Conservation (phyloP, 2,113 vertebrate genomes). For the Sclerurus mexicanus region DNA sequence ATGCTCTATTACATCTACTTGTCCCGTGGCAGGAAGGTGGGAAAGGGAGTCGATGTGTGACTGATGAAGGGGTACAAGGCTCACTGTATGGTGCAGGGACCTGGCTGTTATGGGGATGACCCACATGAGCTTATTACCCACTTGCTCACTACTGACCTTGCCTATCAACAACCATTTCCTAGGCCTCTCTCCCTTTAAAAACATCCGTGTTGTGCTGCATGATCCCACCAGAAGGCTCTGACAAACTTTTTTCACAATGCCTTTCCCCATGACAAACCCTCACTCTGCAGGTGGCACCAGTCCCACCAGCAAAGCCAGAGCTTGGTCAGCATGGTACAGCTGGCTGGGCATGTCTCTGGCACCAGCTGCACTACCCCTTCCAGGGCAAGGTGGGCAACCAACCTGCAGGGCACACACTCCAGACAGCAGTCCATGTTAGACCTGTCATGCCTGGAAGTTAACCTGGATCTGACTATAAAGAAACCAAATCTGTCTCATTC, state of each 20-base stretch:
- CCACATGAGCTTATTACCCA: not conserved
- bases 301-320: not conserved
- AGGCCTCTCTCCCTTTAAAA: not conserved
- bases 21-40: not conserved
- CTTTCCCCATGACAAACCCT: not conserved
- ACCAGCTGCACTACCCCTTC: not conserved
- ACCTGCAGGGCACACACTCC: accelerated
- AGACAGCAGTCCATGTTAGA: not conserved
- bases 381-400: not conserved
- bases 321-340: not conserved
- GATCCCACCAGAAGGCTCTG: not conserved
- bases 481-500: not conserved
- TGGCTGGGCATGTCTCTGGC: not conserved
- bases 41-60: accelerated
- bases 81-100: not conserved
- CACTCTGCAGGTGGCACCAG: not conserved
- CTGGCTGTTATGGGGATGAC: not conserved
- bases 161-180: not conserved
- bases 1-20: not conserved
- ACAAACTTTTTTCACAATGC: not conserved
- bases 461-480: not conserved
- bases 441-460: not conserved
- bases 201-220: not conserved
- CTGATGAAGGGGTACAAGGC: not conserved
- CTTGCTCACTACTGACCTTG: not conserved